Evolutionary conservation across 2,888 invertebrate genomes (phyloP), one percentile per base, ranked within the genome.

Genomic region (Augochlorella aurata): DNA sequence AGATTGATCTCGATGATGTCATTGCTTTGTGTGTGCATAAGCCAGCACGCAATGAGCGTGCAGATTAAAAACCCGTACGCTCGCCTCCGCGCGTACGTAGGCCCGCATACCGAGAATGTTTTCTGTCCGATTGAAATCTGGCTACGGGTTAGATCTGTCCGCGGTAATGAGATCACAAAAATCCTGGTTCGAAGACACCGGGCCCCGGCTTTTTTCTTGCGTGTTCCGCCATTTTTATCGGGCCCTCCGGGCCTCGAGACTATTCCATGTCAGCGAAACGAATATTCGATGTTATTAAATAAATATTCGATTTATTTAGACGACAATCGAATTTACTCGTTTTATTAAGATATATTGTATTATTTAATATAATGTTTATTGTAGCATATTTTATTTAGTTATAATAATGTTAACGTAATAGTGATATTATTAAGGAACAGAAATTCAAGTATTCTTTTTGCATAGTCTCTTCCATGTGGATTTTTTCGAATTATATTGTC

Each of bases 41-140:
- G 49, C 49, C 69, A 61, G 49, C 67, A 44, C 74, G 79, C 81
- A 81, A 81, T 79, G 67, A 74, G 79, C 24, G 70, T 61, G 70
- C 79, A 74, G 66, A 81, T 80, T 81, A 74, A 81, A 79, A 74
- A 70, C 38, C 65, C 29, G 65, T 49, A 66, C 21, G 38, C 68
- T 38, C 52, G 47, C 47, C 47, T 65, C 49, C 74, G 66, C 21
- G 74, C 79, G 66, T 68, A 71, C 10, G 71, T 68, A 63, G 52
- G 67, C 50, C 74, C 66, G 58, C 74, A 66, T 79, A 50, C 69
- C 70, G 5, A 50, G 63, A 70, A 74, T 79, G 24, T 61, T 47
- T 71, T 47, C 50, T 52, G 79, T 79, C 74, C 71, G 79, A 74
- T 50, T 66, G 24, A 38, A 79, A 80, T 82, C 80, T 80, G 75